These are phyloP conservation scores for Drosophila prostipennis DNA, from an alignment of 2,888 invertebrate genomes.

Conservation along the genomic window DNA sequence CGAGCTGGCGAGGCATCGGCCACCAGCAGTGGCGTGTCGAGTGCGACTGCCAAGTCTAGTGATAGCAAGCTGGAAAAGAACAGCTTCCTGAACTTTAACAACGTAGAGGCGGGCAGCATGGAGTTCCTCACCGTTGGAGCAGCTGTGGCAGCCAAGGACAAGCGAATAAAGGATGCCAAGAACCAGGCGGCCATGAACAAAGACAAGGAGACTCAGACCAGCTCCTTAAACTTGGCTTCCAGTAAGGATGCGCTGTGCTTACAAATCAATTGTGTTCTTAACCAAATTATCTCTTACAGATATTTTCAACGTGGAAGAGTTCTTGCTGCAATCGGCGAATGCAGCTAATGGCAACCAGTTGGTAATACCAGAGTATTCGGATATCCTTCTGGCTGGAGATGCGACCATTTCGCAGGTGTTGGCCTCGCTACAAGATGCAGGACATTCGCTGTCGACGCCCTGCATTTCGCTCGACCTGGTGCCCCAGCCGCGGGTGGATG, in stretches of 20 bases:
- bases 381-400: slow-evolving; percentile 85
- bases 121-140: slow-evolving; percentile 91
- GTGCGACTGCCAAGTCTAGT: slow-evolving; percentile 39
- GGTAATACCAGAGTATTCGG: slow-evolving; percentile 84
- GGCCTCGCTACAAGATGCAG: slow-evolving; percentile 85
- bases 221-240: slow-evolving; percentile 32
- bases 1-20: slow-evolving; percentile 59
- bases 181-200: slow-evolving; percentile 85
- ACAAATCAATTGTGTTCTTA: neutral
- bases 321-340: slow-evolving; percentile 74
- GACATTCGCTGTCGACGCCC: slow-evolving; percentile 85
- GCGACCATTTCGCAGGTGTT: slow-evolving; percentile 87
- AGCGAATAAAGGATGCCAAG: slow-evolving; percentile 93
- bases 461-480: slow-evolving; percentile 83
- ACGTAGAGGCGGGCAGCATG: slow-evolving; percentile 84
- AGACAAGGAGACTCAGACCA: slow-evolving; percentile 76
- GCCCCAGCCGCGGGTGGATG: slow-evolving; percentile 47
- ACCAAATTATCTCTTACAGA: slow-evolving; percentile 54
- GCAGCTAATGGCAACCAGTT: slow-evolving; percentile 84
- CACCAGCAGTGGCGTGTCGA: slow-evolving; percentile 43
- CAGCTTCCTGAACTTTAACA: slow-evolving; percentile 75
- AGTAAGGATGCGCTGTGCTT: slow-evolving; percentile 57
- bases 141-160: slow-evolving; percentile 94
- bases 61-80: slow-evolving; percentile 70
- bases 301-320: slow-evolving; percentile 80